Evolutionary conservation across 2,797 vertebrate species (phyloP).

Genomic region (Argentina silus): DNA sequence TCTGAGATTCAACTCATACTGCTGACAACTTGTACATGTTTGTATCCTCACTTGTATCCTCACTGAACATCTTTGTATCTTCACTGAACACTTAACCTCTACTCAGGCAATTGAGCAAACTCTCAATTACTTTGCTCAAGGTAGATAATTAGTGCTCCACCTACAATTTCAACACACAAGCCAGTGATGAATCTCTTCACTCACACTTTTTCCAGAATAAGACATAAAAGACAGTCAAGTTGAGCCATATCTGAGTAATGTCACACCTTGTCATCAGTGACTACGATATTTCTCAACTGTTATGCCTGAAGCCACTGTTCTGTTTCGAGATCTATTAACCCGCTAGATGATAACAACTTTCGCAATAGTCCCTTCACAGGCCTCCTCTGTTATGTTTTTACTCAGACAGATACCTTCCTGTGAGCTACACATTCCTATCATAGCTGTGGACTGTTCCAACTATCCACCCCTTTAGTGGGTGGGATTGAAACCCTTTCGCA

Average conservation of each 20-base stretch:
- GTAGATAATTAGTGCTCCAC: slow-evolving; percentile 20
- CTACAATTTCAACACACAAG: slow-evolving; percentile 23
- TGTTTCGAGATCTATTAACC: slow-evolving; percentile 31
- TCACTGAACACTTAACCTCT: slow-evolving; percentile 23
- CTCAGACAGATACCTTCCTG: slow-evolving; percentile 53
- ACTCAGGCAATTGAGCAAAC: slow-evolving; percentile 10
- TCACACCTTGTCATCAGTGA: not conserved
- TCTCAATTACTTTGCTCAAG: slow-evolving; percentile 12
- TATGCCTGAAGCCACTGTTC: not conserved
- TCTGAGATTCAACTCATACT: slow-evolving; percentile 17
- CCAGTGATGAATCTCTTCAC: not conserved
- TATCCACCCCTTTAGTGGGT: slow-evolving; percentile 34
- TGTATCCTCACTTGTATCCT: too few relatives aligned
- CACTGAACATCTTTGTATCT: not conserved
- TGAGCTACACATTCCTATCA: slow-evolving; percentile 72
- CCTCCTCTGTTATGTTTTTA: slow-evolving; percentile 51
- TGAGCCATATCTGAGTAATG: too few relatives aligned
- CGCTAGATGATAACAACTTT: slow-evolving; percentile 12
- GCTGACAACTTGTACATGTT: slow-evolving; percentile 51
- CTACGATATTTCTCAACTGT: not conserved
- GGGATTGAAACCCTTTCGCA: slow-evolving; percentile 51
- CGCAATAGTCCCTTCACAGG: slow-evolving; percentile 33
- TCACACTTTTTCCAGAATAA: not conserved
- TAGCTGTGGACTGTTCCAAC: slow-evolving; percentile 67
- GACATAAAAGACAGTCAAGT: too few relatives aligned